A percentile compares a stretch with the other conserved stretches of the same genome.
phyloP scores from a whole-genome alignment of 2,888 invertebrate species.

The Trissolcus japonicus region DNA sequence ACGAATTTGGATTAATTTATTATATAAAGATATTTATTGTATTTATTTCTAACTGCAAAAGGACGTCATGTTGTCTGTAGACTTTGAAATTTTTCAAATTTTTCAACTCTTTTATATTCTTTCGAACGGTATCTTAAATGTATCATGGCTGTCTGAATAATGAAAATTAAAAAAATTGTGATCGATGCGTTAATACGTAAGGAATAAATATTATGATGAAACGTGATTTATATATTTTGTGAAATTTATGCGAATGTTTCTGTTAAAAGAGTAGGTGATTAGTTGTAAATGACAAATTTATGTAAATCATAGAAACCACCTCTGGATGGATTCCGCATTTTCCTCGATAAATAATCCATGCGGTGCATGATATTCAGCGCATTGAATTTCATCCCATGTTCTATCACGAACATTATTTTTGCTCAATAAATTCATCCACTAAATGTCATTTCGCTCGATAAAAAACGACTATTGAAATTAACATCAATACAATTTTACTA shows the following conservation, averaged over 20 bases:
- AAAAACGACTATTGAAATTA: slow-evolving; percentile 1
- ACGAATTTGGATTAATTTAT: too few species aligned
- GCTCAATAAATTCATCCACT: slow-evolving; percentile 22
- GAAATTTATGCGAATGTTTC: slow-evolving; percentile 17
- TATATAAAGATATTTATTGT: too few species aligned
- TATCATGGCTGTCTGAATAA: neutral
- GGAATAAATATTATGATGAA: slow-evolving; percentile 21
- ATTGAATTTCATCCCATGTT: slow-evolving; percentile 7
- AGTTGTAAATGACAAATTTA: slow-evolving; percentile 31
- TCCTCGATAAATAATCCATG: slow-evolving; percentile 13
- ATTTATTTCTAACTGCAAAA: too few species aligned
- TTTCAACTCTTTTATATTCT: too few species aligned
- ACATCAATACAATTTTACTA: slow-evolving; percentile 1
- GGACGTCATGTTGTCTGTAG: too few species aligned
- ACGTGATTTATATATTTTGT: slow-evolving; percentile 28
- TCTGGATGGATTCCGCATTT: slow-evolving; percentile 18
- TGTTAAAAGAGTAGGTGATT: slow-evolving; percentile 30
- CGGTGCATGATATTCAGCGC: slow-evolving; percentile 17
- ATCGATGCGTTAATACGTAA: slow-evolving; percentile 34
- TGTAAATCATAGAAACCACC: slow-evolving; percentile 20
- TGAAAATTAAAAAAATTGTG: slow-evolving; percentile 27
- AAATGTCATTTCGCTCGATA: slow-evolving; percentile 16
- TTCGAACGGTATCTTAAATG: neutral
- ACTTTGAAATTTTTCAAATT: too few species aligned
- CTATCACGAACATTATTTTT: slow-evolving; percentile 5